A percentile compares a stretch with the other conserved stretches of the same genome.
Evolutionary conservation across 2,888 invertebrate species (phyloP).

Genomic region (Clostera curtula): DNA sequence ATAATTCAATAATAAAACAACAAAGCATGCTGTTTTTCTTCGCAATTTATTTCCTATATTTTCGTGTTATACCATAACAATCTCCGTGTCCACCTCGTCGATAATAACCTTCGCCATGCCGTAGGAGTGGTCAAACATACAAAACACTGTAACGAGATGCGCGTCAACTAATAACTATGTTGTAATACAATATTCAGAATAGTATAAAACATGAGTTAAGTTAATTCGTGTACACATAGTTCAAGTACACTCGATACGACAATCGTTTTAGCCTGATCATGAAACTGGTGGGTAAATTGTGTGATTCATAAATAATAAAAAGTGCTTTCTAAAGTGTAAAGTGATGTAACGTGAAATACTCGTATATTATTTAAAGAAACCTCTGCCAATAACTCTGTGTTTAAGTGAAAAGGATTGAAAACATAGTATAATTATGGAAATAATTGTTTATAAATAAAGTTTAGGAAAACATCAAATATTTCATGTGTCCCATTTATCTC

Average conservation of each 20-base stretch:
- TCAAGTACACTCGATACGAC: conserved; percentile 33
- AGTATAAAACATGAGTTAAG: conserved; percentile 54
- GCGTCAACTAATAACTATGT: conserved; percentile 47
- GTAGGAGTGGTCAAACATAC: conserved; percentile 46
- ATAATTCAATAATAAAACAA: too few species aligned
- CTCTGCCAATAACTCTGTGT: too few species aligned
- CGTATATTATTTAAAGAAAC: too few species aligned
- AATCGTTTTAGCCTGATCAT: conserved; percentile 36
- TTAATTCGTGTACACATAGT: conserved; percentile 42
- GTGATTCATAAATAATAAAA: conserved; percentile 6
- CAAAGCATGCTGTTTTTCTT: too few species aligned
- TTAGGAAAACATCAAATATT: neutral
- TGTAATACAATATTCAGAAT: conserved; percentile 51
- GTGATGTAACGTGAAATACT: too few species aligned
- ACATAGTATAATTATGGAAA: too few species aligned
- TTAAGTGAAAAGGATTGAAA: too few species aligned
- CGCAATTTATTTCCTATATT: too few species aligned
- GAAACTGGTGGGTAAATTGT: conserved; percentile 47
- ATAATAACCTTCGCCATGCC: conserved; percentile 40
- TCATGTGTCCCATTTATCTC: conserved; percentile 1
- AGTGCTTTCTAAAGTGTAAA: conserved; percentile 12
- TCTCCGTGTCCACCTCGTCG: too few species aligned
- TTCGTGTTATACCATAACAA: too few species aligned
- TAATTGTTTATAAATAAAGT: conserved; percentile 9
- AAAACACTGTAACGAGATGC: conserved; percentile 51